phyloP scores from a whole-genome alignment of 2,113 vertebrate genomes.

The Danionella cerebrum region DNA sequence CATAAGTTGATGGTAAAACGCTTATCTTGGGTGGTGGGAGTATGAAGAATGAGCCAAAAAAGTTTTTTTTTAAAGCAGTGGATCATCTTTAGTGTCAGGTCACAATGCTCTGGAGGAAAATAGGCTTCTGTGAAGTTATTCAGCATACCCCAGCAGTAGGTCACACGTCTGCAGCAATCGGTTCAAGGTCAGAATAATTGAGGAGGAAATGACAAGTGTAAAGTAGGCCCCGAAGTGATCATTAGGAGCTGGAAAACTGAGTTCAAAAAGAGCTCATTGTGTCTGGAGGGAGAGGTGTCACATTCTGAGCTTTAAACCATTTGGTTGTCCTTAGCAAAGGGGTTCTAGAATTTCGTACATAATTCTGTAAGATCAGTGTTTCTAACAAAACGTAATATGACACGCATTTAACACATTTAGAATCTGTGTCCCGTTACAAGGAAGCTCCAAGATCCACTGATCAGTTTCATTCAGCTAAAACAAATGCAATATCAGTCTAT shows the following conservation, averaged over 20 bases:
- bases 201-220: background rate
- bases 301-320: background rate
- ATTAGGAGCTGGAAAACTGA: background rate
- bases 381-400: background rate
- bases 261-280: background rate
- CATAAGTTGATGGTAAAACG: no score
- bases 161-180: background rate
- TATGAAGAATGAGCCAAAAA: background rate
- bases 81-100: no score
- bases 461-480: no score
- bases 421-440: no score
- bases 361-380: background rate
- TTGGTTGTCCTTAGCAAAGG: conserved; percentile 2
- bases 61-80: no score
- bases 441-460: no score
- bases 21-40: no score
- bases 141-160: background rate
- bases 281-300: background rate
- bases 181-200: conserved; percentile 20
- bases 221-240: conserved; percentile 5
- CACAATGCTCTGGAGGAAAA: background rate
- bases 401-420: background rate
- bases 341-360: background rate
- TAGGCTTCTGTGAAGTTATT: background rate
- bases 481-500: no score